Evolutionary conservation across 2,113 vertebrate species (phyloP).

Genomic region (Gnathonemus echidnorhynchus): DNA sequence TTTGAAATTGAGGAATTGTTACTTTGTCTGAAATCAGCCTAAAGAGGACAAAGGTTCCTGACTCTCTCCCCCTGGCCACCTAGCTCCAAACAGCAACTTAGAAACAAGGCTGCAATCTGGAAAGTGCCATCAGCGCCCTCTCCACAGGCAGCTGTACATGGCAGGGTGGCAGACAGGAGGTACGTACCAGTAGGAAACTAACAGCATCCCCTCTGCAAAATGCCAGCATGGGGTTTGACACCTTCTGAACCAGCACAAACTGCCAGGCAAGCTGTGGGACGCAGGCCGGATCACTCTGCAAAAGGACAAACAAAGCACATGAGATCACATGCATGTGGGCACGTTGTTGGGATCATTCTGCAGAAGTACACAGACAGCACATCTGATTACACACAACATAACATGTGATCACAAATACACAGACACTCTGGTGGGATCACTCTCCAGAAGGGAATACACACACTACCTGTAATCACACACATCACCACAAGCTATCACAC

Average conservation of each 20-base stretch:
- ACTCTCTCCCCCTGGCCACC: background rate
- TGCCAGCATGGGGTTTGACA: slow-evolving; percentile 82
- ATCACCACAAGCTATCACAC: background rate
- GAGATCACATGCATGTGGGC: slow-evolving; percentile 43
- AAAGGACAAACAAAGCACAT: slow-evolving; percentile 6
- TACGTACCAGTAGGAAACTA: slow-evolving; percentile 83
- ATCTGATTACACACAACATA: background rate
- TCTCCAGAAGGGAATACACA: background rate
- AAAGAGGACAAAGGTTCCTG: background rate
- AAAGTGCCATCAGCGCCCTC: background rate
- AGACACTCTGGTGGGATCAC: background rate
- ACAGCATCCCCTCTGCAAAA: slow-evolving; percentile 91
- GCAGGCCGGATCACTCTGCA: slow-evolving; percentile 84
- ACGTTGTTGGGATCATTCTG: slow-evolving; percentile 91
- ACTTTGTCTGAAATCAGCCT: background rate
- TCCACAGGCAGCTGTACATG: background rate
- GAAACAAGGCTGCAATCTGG: background rate
- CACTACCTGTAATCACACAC: background rate
- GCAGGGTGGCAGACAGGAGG: background rate
- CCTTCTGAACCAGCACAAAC: slow-evolving; percentile 81
- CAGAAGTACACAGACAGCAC: slow-evolving; percentile 13
- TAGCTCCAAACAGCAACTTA: background rate
- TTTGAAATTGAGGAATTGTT: background rate
- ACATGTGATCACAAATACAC: background rate
- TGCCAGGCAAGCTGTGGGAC: slow-evolving; percentile 94